Percentiles rank a stretch among this genome's conserved stretches.
phyloP scores from a whole-genome alignment of 1,140 invertebrate genomes.

The Chlorops oryzae region DNA sequence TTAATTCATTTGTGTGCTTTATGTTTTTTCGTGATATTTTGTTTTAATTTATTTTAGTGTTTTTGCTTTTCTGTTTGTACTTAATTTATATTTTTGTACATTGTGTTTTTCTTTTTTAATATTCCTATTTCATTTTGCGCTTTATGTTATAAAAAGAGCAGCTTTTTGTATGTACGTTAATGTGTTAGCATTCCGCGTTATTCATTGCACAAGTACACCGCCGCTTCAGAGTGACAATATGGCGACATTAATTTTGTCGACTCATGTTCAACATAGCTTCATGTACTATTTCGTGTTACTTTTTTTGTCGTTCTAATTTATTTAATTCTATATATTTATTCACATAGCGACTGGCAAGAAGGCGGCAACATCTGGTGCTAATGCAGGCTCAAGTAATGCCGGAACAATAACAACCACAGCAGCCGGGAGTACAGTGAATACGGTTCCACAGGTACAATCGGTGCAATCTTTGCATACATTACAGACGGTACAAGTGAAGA shows the following conservation, averaged over 20 bases:
- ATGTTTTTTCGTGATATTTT: not conserved
- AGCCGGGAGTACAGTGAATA: constrained; percentile 22
- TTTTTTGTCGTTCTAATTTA: too few species aligned
- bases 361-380: constrained; percentile 19
- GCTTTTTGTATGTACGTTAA: too few species aligned
- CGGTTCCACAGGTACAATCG: constrained; percentile 39
- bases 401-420: constrained; percentile 22
- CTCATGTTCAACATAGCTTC: too few species aligned
- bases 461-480: constrained; percentile 43
- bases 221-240: too few species aligned
- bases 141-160: too few species aligned
- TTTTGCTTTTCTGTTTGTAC: too few species aligned
- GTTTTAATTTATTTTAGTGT: too few species aligned
- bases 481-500: constrained; percentile 45
- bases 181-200: too few species aligned
- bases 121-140: constrained; percentile 19
- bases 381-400: constrained; percentile 2
- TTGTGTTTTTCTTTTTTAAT: constrained; percentile 15
- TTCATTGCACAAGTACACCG: too few species aligned
- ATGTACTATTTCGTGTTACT: too few species aligned
- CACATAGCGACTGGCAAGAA: constrained; percentile 35
- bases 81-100: constrained; percentile 13
- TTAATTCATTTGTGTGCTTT: not conserved
- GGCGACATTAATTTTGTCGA: too few species aligned
- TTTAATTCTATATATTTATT: not conserved